A percentile compares a stretch with the other conserved stretches of the same genome.
These are phyloP conservation scores for Micromesistius poutassou DNA, from an alignment of 2,797 vertebrate species.

Conservation along the genomic window DNA sequence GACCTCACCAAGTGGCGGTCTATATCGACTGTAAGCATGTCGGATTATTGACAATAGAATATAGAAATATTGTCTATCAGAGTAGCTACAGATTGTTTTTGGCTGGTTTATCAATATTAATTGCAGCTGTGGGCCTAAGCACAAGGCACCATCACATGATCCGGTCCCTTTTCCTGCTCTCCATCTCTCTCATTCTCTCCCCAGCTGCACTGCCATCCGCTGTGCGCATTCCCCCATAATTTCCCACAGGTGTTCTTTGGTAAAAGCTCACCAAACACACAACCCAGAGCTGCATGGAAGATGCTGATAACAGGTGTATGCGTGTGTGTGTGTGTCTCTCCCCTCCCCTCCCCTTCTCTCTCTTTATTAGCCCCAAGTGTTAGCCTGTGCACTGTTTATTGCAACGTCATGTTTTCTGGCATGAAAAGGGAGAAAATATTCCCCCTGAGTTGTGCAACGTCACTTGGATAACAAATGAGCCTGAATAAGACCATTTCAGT, in stretches of 20 bases:
- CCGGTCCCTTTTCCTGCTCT: too few species aligned
- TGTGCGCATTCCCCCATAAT: background rate
- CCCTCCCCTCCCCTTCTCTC: background rate
- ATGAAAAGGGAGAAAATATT: conserved; percentile 39
- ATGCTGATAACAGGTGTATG: background rate
- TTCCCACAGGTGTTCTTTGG: too few species aligned
- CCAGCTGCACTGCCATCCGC: conserved; percentile 16
- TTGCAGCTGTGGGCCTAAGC: background rate
- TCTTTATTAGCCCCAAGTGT: conserved; percentile 31
- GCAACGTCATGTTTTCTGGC: conserved; percentile 41
- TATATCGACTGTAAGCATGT: too few species aligned
- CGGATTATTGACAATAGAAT: too few species aligned
- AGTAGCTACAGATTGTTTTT: too few species aligned
- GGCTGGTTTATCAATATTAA: background rate
- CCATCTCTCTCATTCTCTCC: background rate
- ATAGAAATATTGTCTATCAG: too few species aligned
- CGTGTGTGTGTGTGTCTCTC: background rate
- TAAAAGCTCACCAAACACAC: too few species aligned
- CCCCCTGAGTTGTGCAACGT: conserved; percentile 27
- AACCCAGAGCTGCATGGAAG: too few species aligned
- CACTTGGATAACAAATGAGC: conserved; percentile 51
- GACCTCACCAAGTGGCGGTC: too few species aligned
- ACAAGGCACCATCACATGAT: too few species aligned
- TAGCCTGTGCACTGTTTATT: conserved; percentile 35
- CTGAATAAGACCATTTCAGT: conserved; percentile 50